phyloP scores from a whole-genome alignment of 2,888 invertebrate species.

The Netelia virgata region DNA sequence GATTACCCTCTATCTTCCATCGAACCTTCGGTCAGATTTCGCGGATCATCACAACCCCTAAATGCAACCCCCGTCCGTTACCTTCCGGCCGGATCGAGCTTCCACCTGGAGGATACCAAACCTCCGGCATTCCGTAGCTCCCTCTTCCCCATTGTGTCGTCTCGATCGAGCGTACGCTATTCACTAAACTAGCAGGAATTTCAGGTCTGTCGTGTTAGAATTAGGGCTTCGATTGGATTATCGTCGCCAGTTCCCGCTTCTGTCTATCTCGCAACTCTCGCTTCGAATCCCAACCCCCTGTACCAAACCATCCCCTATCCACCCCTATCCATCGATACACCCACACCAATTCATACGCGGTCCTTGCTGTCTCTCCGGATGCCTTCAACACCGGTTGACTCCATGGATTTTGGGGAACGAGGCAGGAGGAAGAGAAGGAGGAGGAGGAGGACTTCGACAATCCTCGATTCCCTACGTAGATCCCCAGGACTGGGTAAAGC shows the following conservation, averaged over 20 bases:
- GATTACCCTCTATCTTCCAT: constrained; percentile 6
- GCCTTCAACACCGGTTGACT: constrained; percentile 67
- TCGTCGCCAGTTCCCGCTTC: constrained; percentile 72
- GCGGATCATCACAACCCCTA: constrained; percentile 71
- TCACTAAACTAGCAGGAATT: constrained; percentile 84
- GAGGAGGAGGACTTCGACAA: constrained; percentile 53
- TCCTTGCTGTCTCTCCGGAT: constrained; percentile 67
- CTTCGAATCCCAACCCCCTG: constrained; percentile 13
- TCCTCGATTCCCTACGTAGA: constrained; percentile 64
- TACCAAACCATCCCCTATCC: neutral
- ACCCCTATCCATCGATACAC: constrained; percentile 38
- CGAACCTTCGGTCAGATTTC: constrained; percentile 78
- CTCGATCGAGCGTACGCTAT: constrained; percentile 80
- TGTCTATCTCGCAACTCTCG: constrained; percentile 62
- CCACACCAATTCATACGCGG: constrained; percentile 42
- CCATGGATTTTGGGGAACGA: constrained; percentile 63
- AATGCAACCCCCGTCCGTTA: constrained; percentile 18
- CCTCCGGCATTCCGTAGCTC: constrained; percentile 77
- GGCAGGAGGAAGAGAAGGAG: constrained; percentile 66
- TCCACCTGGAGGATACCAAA: constrained; percentile 61
- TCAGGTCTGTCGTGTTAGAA: constrained; percentile 83
- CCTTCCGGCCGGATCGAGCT: constrained; percentile 29
- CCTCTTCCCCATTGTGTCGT: constrained; percentile 79
- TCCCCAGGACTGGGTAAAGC: constrained; percentile 47
- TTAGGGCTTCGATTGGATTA: constrained; percentile 85